Evolutionary conservation across 1,140 invertebrate species (phyloP).

Genomic region (Drosophila neocordata): DNA sequence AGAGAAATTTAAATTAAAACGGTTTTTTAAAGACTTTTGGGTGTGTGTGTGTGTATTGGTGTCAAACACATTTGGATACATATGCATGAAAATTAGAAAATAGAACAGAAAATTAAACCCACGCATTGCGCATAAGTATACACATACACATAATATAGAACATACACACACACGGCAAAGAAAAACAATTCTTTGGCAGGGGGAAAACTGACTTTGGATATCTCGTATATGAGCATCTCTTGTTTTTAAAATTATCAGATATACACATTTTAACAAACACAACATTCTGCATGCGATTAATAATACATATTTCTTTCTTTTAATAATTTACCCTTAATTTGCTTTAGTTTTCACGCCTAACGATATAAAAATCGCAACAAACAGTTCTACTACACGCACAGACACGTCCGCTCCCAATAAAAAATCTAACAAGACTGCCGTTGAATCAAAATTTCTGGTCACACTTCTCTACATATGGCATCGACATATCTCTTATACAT

Average conservation of each 20-base stretch:
- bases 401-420: slow-evolving; percentile 4
- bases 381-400: background rate
- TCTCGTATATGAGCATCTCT: background rate
- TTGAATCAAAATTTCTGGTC: too few species aligned
- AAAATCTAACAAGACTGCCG: background rate
- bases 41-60: background rate
- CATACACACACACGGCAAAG: slow-evolving; percentile 13
- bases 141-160: slow-evolving; percentile 31
- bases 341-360: slow-evolving; percentile 1
- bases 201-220: background rate
- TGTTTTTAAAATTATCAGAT: background rate
- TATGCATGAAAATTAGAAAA: slow-evolving; percentile 44
- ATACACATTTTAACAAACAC: background rate
- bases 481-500: too few species aligned
- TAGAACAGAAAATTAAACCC: slow-evolving; percentile 44
- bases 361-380: slow-evolving; percentile 1
- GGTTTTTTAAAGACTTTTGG: background rate
- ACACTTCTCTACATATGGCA: too few species aligned
- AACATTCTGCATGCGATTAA: background rate
- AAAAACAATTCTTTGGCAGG: slow-evolving; percentile 11
- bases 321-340: slow-evolving; percentile 4
- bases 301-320: background rate
- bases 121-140: slow-evolving; percentile 53
- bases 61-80: slow-evolving; percentile 5
- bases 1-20: slow-evolving; percentile 38